Percentiles rank a stretch among this genome's conserved stretches.
phyloP scores from a whole-genome alignment of 2,888 invertebrate genomes.

The Pyralis farinalis region DNA sequence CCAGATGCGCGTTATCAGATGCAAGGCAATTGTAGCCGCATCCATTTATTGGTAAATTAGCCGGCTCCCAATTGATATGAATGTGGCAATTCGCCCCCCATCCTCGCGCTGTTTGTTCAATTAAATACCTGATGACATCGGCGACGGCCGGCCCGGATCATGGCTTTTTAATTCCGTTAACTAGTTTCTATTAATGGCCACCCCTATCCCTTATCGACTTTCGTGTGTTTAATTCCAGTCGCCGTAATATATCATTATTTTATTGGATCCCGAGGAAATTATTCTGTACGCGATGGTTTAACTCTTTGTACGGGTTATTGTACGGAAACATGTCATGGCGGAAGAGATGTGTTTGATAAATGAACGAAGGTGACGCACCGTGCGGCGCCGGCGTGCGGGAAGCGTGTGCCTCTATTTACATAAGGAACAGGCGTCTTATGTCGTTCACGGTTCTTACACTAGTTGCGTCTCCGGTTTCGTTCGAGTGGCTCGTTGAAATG shows the following conservation, averaged over 20 bases:
- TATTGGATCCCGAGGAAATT: slow-evolving; percentile 11
- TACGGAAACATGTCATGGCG: too few species aligned
- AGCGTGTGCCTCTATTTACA: too few species aligned
- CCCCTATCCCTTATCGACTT: slow-evolving; percentile 40
- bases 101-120: slow-evolving; percentile 7
- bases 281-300: neutral
- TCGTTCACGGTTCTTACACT: too few species aligned
- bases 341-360: too few species aligned
- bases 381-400: too few species aligned
- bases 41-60: slow-evolving; percentile 30
- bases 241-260: slow-evolving; percentile 17
- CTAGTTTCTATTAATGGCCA: slow-evolving; percentile 31
- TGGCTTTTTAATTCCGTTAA: slow-evolving; percentile 52
- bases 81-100: slow-evolving; percentile 18
- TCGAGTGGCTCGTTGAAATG: too few species aligned
- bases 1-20: neutral
- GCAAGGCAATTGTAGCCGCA: neutral
- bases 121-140: slow-evolving; percentile 6
- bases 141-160: slow-evolving; percentile 23
- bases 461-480: too few species aligned
- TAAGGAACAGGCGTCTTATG: too few species aligned
- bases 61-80: slow-evolving; percentile 30
- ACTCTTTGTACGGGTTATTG: too few species aligned
- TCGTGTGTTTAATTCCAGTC: slow-evolving; percentile 20
- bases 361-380: too few species aligned